Conservation (phyloP, 2,888 invertebrate species). For the Apamea epomidion region DNA sequence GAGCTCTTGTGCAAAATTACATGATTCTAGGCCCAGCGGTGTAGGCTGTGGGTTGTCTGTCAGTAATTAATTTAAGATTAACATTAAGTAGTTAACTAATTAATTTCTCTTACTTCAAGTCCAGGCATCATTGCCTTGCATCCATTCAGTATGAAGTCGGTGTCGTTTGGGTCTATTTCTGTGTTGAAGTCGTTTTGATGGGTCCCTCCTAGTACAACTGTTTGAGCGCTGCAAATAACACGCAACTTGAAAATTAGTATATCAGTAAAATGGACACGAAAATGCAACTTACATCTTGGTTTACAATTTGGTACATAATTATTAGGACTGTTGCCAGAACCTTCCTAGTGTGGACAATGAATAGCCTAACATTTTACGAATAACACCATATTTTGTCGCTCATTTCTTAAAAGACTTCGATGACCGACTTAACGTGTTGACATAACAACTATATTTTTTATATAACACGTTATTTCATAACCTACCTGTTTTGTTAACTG, state of each 20-base stretch:
- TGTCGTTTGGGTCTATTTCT: conserved; percentile 89
- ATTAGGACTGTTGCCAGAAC: neutral
- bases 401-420: too few species aligned
- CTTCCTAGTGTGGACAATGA: neutral
- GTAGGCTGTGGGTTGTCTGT: neutral
- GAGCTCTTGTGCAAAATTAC: neutral
- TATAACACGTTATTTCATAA: neutral
- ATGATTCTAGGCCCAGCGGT: neutral
- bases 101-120: conserved; percentile 87
- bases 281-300: neutral
- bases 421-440: too few species aligned
- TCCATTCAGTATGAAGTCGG: conserved; percentile 91
- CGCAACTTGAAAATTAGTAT: neutral
- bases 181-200: conserved; percentile 92
- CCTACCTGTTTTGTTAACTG: neutral
- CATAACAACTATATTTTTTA: neutral
- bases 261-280: neutral
- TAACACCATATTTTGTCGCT: neutral
- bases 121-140: conserved; percentile 91
- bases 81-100: neutral
- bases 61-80: neutral
- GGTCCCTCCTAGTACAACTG: conserved; percentile 94
- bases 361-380: neutral
- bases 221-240: conserved; percentile 88
- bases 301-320: neutral